Evolutionary conservation across 2,113 vertebrate genomes (phyloP), one percentile per base, ranked within the genome.

Genomic region (Pipra filicauda): DNA sequence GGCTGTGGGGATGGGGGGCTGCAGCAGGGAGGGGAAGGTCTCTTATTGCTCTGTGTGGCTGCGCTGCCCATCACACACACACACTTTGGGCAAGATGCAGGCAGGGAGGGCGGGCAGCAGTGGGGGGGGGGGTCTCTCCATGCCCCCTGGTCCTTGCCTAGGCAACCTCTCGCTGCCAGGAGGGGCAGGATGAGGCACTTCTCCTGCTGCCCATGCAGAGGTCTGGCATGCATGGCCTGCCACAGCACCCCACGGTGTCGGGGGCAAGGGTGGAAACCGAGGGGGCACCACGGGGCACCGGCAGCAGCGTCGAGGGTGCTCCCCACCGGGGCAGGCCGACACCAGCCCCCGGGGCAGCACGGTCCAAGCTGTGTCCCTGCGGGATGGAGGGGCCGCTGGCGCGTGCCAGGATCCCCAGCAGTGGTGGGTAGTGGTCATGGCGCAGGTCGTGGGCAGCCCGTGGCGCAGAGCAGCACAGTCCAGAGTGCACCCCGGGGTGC

Each of bases 101-200:
- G 28, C 6, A 18, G 27, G 69, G 51, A 51, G n/a, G 65, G 62
- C 17, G 11, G 86, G 43, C 2, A 3, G 26, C 20, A 35, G 35
- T 2, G 2, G 2, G 6, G 8, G 39, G 5, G 8, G 8, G 39
- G 5, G 8, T 49, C 35, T 75, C 83, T 62, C 54, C 9, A 6
- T 23, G 1, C 5, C 26, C 31, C 35, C 35, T 4, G 0, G 21
- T 55, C 51, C 65, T 49, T 52, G 48, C 65, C 52, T 11, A 30
- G 66, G 84, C 65, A 74, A 75, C 55, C 33, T 31, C 37, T 74
- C 0, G 0, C n/a, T 6, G 5, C 51, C 2, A 2, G 51, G 57
- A 21, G 54, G 88, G 72, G 86, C 86, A 90, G 66, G 74, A 64
- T 15, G 74, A 96, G 94, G 93, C 94, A 85, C 82, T 83, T 94